phyloP scores from a whole-genome alignment of 2,113 vertebrate species.

The Rhegmatorhina hoffmannsi region DNA sequence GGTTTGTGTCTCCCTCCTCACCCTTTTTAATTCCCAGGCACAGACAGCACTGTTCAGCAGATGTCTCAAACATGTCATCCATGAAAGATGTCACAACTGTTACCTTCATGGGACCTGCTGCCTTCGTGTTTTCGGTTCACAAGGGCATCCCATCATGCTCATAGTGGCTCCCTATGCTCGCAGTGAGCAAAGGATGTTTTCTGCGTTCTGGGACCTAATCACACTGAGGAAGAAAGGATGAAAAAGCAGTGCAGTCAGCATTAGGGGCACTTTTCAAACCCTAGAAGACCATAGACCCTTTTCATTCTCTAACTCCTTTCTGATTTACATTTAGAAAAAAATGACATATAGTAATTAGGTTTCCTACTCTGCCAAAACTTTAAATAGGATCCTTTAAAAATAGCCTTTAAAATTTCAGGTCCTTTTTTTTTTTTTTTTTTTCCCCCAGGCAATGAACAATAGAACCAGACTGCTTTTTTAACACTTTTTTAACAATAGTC shows the following conservation, averaged over 20 bases:
- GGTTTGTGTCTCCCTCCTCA: accelerated
- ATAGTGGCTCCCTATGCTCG: not conserved
- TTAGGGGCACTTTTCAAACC: not conserved
- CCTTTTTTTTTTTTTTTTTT: not conserved
- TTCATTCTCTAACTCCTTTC: conserved; percentile 9
- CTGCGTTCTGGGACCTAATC: not conserved
- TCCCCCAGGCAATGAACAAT: not conserved
- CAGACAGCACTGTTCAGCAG: not conserved
- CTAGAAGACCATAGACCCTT: not conserved
- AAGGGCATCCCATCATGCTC: not conserved
- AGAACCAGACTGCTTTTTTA: not conserved
- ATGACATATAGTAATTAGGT: conserved; percentile 44
- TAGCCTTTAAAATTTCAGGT: conserved; percentile 18
- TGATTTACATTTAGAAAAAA: conserved; percentile 60
- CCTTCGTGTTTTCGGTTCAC: not conserved
- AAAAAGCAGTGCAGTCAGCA: not conserved
- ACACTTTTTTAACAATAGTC: conserved; percentile 10
- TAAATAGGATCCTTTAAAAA: conserved; percentile 58
- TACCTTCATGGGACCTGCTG: not conserved
- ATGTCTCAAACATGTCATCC: not conserved
- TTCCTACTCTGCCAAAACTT: conserved; percentile 41
- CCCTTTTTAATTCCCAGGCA: not conserved
- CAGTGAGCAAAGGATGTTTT: not conserved
- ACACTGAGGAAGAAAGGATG: not conserved
- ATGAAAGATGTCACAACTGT: not conserved